phyloP scores from a whole-genome alignment of 2,113 vertebrate species.

The Saccopteryx leptura region DNA sequence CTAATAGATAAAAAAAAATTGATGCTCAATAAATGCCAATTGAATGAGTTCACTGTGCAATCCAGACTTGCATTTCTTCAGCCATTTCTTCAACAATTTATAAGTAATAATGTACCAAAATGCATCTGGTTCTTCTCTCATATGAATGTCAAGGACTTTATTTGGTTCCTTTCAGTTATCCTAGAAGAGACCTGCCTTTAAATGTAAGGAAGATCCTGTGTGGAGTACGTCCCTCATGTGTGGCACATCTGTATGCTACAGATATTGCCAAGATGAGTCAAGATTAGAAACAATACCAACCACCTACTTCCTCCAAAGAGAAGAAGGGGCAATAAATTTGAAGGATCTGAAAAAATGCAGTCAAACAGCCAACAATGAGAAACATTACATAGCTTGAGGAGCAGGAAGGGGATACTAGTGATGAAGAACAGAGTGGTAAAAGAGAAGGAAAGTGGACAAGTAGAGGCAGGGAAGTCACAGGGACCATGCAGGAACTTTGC shows the following conservation, averaged over 20 bases:
- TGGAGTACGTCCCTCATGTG: background rate
- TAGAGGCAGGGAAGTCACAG: background rate
- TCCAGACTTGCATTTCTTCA: background rate
- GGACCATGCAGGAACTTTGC: background rate
- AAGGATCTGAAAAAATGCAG: background rate
- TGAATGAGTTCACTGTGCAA: background rate
- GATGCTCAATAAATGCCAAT: background rate
- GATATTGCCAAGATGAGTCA: background rate
- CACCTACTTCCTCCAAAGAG: background rate
- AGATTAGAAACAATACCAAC: background rate
- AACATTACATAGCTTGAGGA: background rate
- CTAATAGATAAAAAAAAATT: background rate
- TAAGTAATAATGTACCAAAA: constrained; percentile 8
- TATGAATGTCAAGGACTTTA: background rate
- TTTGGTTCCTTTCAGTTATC: background rate
- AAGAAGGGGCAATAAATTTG: background rate
- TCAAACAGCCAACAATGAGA: background rate
- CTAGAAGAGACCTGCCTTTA: background rate
- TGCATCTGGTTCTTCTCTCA: background rate
- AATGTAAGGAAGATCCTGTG: background rate
- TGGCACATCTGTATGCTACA: background rate
- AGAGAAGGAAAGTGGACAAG: background rate
- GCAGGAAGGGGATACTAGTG: background rate
- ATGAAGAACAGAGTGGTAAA: background rate
- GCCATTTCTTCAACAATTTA: background rate